Evolutionary conservation across 2,113 vertebrate species (phyloP), one percentile per base, ranked within the genome.

Genomic region (Leucosticte australis): DNA sequence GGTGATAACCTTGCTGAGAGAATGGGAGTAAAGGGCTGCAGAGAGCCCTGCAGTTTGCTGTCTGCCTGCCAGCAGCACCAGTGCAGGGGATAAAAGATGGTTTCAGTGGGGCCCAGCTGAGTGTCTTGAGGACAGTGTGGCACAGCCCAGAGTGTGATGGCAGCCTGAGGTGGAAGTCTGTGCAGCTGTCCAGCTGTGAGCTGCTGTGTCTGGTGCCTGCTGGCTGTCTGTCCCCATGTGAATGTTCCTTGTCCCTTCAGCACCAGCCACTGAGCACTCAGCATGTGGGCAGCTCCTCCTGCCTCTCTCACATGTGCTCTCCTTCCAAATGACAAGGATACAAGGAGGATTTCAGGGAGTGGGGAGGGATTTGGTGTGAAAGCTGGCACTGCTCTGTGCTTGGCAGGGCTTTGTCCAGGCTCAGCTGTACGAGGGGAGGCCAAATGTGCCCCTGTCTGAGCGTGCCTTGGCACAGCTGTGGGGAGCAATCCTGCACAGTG

Each of bases 251-350:
- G 0, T 2, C 7, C 52, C n/a, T 50, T 47, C 26, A 26, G 67
- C 39, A 33, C 33, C 33, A 14, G 1, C 6, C 73, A 3, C 0
- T 1, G 39, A 30, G 0, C 3, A 5, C 42, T 1, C 4, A 1
- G 23, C 2, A 1, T 6, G 35, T 5, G 10, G 50, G 56, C 17
- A 44, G 30, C 56, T 55, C 64, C 68, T 65, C 35, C 27, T 64
- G 52, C 42, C 41, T 69, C 11, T 8, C 44, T 46, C 16, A 11
- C 23, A 1, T 15, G 24, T 15, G 23, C 33, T 75, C 13, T 78
- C 53, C 44, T 79, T 90, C 70, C 70, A 37, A 35, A n/a, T 49
- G 3, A 5, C 37, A 31, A 2, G 37, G 52, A 9, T 14, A 19
- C 20, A 2, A 0, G 18, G 37, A 83, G 52, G 56, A 15, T 47